Evolutionary conservation across 2,797 vertebrate species (phyloP), one percentile per base, ranked within the genome.

Genomic region (Gadopsis marmoratus): DNA sequence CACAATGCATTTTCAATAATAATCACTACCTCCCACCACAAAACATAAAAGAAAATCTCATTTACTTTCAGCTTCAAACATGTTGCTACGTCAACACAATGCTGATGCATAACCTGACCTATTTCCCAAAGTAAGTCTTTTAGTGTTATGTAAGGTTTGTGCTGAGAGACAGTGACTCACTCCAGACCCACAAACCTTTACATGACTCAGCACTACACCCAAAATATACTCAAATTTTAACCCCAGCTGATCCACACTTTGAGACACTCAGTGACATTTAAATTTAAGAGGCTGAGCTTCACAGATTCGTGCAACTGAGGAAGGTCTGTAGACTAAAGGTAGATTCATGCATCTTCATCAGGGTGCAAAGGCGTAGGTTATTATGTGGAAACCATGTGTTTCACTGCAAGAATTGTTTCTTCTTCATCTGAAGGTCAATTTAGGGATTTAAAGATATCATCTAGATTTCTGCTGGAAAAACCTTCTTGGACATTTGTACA

Each of bases 101-200:
- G 23, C 53, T 50, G 67, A 76, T 54, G 45, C 37, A 48, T 12
- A 16, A 48, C 23, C 56, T 83, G 84, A 69, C 78, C 80, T 74
- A 67, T 50, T 84, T 89, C 74, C 7, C 10, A 71, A 59, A 79
- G 64, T 76, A 76, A 84, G 10, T 66, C 43, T 79, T 71, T 82
- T 45, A 6, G 41, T 53, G 79, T 88, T 88, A 74, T 67, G 61
- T 75, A 82, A 89, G 59, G 45, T 73, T 66, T 69, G 59, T 64
- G 54, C 29, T 23, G 71, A 77, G 16, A 86, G 87, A 79, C 83
- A 76, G 41, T 93, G 92, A 93, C 76, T 94, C 91, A 83, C 71
- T 58, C 66, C 59, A 58, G 64, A 74, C 72, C 80, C 78, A 86
- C 83, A 90, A 75, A 79, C 60, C 69, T 77, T 77, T 58, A 75